Base-by-base conservation (phyloP, 2,113 vertebrate genomes). In the Elachura formosa region DNA sequence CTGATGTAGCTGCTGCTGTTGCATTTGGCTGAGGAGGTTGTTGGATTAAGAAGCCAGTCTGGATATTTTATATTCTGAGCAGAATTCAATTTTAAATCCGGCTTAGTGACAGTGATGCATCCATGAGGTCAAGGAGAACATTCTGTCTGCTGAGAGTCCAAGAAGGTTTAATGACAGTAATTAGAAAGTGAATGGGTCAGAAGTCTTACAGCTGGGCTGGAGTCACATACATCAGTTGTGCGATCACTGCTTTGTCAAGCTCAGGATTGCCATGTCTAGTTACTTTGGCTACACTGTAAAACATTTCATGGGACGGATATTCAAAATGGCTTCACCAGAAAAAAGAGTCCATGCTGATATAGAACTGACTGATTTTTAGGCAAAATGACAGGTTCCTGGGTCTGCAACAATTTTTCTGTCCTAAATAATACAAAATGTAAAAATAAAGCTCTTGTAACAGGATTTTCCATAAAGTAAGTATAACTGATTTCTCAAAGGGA, bases 401-500 rank as follows among this genome's bases (percentile, higher is more conserved):
- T 66, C 68, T 3, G 4, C 61, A 88, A 83, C 26, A 40, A 55
- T 77, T 96, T 95, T 94, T 59, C 63, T 95, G 89, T 83, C 89
- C 67, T 81, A 74, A 85, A 94, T 84, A 92, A 93, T 72, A 79
- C 63, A 87, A 74, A 85, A 72, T 15, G 17, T 87, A 83, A 94
- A 91, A 94, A 10, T 33, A 89, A 72, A 82, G 14, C 20, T 72
- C 55, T 89, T 82, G 43, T 28, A 81, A 69, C 54, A 84, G 29
- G 20, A 52, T 94, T 95, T 96, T 96, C 87, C 90, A 78, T 61
- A 58, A 59, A 84, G 74, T 56, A 91, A 92, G 84, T 87, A 59
- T 24, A 88, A 71, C 29, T 22, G 46, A 63, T 76, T 91, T 75
- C 89, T 87, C 68, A 82, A 95, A 85, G 20, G 25, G 59, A 92